Evolutionary conservation across 2,888 invertebrate genomes (phyloP).

Genomic region (Tetragnatha montana): DNA sequence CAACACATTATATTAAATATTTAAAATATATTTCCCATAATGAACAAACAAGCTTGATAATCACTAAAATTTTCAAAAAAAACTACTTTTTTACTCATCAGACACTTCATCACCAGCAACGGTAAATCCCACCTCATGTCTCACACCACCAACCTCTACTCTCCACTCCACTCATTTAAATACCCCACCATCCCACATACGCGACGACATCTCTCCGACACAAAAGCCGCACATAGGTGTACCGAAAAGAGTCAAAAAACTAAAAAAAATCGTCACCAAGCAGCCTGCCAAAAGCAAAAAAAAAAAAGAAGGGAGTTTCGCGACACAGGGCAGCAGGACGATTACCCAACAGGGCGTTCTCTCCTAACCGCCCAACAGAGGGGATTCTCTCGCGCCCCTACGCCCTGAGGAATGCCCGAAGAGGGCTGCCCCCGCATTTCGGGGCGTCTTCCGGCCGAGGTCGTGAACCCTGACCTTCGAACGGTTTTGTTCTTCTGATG

Average conservation of each 20-base stretch:
- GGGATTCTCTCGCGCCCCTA: conserved; percentile 26
- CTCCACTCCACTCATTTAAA: not conserved
- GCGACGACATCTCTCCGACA: not conserved
- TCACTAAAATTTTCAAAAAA: too few species aligned
- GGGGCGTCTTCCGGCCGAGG: conserved; percentile 57
- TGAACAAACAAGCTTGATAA: too few species aligned
- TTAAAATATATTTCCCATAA: too few species aligned
- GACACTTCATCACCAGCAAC: too few species aligned
- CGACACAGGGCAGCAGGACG: conserved; percentile 28
- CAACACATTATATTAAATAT: too few species aligned
- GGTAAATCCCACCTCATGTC: not conserved
- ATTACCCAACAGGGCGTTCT: conserved; percentile 62
- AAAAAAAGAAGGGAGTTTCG: conserved; percentile 11
- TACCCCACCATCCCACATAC: not conserved
- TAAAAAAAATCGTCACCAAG: conserved; percentile 5
- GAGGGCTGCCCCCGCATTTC: conserved; percentile 64
- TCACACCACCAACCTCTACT: not conserved
- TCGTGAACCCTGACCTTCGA: conserved; percentile 62
- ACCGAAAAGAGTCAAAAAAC: too few species aligned
- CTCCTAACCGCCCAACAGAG: conserved; percentile 56
- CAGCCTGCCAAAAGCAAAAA: not conserved
- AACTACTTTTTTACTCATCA: too few species aligned
- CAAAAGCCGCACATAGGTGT: too few species aligned
- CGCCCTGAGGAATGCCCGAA: conserved; percentile 62
- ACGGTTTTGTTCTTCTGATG: not conserved